Percentiles rank a stretch among this genome's conserved stretches.
phyloP scores from a whole-genome alignment of 2,113 vertebrate species.

The Barnardius zonarius region DNA sequence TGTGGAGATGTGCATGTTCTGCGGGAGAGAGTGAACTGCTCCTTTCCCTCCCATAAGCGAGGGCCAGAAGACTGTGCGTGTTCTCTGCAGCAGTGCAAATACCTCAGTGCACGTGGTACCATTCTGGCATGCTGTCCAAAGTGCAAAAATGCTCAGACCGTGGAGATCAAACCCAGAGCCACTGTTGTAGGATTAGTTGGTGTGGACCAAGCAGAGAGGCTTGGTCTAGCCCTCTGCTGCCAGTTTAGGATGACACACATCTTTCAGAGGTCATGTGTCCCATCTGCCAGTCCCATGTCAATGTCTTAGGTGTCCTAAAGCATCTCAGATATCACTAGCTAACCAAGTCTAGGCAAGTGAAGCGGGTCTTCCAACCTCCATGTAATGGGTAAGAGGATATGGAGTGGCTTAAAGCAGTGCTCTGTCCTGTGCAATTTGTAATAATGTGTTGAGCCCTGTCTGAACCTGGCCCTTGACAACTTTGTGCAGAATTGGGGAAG shows the following conservation, averaged over 20 bases:
- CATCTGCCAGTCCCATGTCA: neutral
- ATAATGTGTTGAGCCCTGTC: rapidly evolving
- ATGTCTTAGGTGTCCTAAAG: neutral
- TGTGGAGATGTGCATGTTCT: neutral
- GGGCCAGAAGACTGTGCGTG: neutral
- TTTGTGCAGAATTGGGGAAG: neutral
- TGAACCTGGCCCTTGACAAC: neutral
- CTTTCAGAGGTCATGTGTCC: neutral
- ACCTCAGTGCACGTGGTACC: neutral
- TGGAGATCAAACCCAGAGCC: neutral
- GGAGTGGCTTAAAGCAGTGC: neutral
- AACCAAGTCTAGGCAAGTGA: neutral
- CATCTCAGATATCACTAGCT: neutral
- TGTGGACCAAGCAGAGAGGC: neutral
- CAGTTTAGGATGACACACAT: neutral
- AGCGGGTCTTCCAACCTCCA: neutral
- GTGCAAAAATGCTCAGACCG: neutral
- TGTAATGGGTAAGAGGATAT: neutral
- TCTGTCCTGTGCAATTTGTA: neutral
- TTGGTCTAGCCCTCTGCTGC: neutral
- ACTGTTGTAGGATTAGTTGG: neutral
- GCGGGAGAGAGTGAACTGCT: neutral
- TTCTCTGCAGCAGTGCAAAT: neutral
- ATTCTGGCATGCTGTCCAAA: neutral
- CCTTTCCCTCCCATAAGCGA: neutral